These are phyloP conservation scores for Willisornis vidua DNA, from an alignment of 2,113 vertebrate species.

Conservation along the genomic window DNA sequence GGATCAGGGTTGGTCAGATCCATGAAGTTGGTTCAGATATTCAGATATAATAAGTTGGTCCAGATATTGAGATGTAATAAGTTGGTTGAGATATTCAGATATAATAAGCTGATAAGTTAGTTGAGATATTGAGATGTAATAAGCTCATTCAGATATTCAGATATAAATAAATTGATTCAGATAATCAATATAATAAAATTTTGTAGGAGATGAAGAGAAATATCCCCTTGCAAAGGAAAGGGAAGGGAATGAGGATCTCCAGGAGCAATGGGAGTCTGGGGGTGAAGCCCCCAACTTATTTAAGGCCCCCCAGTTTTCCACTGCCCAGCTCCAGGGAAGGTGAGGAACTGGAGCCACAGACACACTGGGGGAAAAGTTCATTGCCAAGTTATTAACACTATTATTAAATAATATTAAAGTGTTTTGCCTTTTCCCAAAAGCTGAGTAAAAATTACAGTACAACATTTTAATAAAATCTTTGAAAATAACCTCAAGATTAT, in stretches of 20 bases:
- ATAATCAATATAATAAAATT: neutral
- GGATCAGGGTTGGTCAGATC: neutral
- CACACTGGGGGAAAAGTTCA: neutral
- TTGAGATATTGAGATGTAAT: too few relatives aligned
- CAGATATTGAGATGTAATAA: too few relatives aligned
- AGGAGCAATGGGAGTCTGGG: neutral
- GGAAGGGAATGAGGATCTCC: neutral
- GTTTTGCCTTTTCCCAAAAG: neutral
- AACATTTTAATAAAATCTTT: neutral
- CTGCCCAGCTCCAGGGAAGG: neutral
- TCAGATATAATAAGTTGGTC: too few relatives aligned
- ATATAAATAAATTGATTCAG: neutral
- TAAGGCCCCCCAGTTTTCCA: neutral
- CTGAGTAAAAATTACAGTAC: neutral
- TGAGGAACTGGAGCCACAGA: neutral
- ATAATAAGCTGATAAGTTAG: too few relatives aligned
- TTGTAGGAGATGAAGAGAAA: neutral
- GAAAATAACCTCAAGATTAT: neutral
- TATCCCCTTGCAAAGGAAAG: neutral
- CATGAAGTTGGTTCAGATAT: neutral
- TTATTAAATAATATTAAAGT: neutral
- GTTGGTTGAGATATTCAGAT: too few relatives aligned
- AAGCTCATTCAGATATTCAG: too few relatives aligned
- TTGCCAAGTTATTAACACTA: neutral
- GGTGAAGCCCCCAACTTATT: neutral